phyloP scores from a whole-genome alignment of 2,797 vertebrate genomes.

The Coranthus polyacanthus region DNA sequence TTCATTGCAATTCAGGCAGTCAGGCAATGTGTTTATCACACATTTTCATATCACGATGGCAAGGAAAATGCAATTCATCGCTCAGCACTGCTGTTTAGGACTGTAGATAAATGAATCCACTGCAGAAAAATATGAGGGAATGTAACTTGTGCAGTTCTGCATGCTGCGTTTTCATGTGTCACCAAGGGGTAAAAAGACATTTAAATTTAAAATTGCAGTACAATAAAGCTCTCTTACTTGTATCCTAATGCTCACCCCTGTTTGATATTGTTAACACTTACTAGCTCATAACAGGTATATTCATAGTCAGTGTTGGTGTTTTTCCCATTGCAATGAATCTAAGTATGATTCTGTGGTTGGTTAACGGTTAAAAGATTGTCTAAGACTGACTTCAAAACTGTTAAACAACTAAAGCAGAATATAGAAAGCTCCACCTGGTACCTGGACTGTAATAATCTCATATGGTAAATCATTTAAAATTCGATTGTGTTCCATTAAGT shows the following conservation, averaged over 20 bases:
- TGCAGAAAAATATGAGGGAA: neutral
- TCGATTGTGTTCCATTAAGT: neutral
- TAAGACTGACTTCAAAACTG: neutral
- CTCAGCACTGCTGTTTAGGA: neutral
- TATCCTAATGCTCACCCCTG: neutral
- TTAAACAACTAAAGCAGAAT: neutral
- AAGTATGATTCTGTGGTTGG: neutral
- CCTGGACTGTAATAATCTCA: too few species aligned
- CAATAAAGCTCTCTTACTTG: neutral
- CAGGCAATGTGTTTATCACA: too few species aligned
- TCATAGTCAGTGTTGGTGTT: too few species aligned
- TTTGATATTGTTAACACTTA: too few species aligned
- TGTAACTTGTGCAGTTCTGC: neutral
- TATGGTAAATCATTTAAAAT: neutral
- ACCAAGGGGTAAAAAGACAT: neutral
- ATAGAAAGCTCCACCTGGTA: neutral
- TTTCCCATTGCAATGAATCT: too few species aligned
- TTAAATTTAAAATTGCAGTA: neutral
- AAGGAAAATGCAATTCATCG: too few species aligned
- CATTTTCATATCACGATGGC: too few species aligned
- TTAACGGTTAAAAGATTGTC: neutral
- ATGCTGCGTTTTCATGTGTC: neutral
- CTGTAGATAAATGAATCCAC: neutral
- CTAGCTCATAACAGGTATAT: too few species aligned
- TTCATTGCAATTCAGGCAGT: too few species aligned